Conservation (phyloP, 2,888 invertebrate species). For the Nomada lathburiana region DNA sequence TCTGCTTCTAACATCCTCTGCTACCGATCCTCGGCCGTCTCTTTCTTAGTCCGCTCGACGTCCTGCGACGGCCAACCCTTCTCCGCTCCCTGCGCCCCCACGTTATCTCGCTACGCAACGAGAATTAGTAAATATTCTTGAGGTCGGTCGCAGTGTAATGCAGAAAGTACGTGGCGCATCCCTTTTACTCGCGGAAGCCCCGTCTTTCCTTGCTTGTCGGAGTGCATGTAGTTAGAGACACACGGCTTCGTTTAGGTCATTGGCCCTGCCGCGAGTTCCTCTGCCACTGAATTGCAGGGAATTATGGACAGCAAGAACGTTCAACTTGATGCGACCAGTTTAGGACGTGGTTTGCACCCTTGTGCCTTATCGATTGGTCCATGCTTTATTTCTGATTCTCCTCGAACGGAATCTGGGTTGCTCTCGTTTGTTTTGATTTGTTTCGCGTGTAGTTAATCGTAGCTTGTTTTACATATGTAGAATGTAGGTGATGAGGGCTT, state of each 20-base stretch:
- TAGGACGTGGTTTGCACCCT: constrained; percentile 13
- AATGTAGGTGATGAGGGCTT: too few species aligned
- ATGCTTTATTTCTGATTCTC: not conserved
- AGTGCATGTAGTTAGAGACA: constrained; percentile 47
- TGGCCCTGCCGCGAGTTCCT: constrained; percentile 16
- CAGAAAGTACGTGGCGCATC: constrained; percentile 41
- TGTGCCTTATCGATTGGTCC: constrained; percentile 1
- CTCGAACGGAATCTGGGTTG: not conserved
- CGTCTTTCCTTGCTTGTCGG: constrained; percentile 34
- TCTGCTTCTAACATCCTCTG: not conserved
- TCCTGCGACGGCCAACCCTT: constrained; percentile 30
- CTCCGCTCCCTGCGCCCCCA: constrained; percentile 40
- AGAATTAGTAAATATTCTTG: constrained; percentile 79
- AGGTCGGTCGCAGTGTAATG: constrained; percentile 48
- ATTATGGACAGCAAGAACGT: constrained; percentile 21
- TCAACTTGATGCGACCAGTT: constrained; percentile 25
- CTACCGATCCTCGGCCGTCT: constrained; percentile 22
- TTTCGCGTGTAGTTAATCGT: not conserved
- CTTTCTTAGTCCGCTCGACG: constrained; percentile 16
- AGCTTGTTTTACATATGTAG: too few species aligned
- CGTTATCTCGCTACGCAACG: constrained; percentile 80
- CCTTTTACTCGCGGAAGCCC: constrained; percentile 32
- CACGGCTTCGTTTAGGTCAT: constrained; percentile 41
- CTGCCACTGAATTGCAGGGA: constrained; percentile 13
- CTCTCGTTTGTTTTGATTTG: not conserved